Evolutionary conservation across 92 coral and sea anemone genomes (phyloP), one percentile per base, ranked within the genome.

Genomic region (Ricordea florida): DNA sequence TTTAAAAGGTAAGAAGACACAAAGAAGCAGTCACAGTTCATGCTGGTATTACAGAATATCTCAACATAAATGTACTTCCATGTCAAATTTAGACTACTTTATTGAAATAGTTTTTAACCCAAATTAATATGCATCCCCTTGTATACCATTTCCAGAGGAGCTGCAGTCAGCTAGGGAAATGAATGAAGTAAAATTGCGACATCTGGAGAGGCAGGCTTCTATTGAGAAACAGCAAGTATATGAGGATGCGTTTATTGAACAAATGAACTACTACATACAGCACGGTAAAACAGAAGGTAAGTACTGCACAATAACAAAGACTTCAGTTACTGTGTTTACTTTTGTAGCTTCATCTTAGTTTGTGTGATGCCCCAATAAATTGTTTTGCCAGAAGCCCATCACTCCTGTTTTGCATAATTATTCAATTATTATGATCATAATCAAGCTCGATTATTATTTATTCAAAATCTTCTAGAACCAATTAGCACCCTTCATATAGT

Each of bases 241-340:
- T 76, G 94, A 92, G 51, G 99, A 96, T 66, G 99, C 97, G 4
- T 96, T 96, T 60, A 83, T 96, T 31, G 97, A 96, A 63, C 97
- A 96, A 70, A 96, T 96, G 99, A 93, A 86, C 53, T 93, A 96
- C 79, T 96, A 96, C 66, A 93, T 92, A 17, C 91, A 96, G 79
- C 90, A 85, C 76, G 99, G 99, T 34, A 85, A 85, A 21, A 96
- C 99, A 35, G 99, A 96, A 83, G 94, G 99, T 96, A 65, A 64
- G n/a, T n/a, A n/a, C n/a, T n/a, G n/a, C n/a, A n/a, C n/a, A n/a
- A n/a, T n/a, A n/a, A n/a, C 44, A 37, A n/a, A n/a, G 44, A 8
- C 44, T 37, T 8, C n/a, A 37, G n/a, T 37, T 8, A 37, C n/a
- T 8, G 9, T 37, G 44, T 37, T 8, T 8, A 8, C 8, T 37